Evolutionary conservation across 2,113 vertebrate genomes (phyloP).

Genomic region (Sphyrna mokarran): DNA sequence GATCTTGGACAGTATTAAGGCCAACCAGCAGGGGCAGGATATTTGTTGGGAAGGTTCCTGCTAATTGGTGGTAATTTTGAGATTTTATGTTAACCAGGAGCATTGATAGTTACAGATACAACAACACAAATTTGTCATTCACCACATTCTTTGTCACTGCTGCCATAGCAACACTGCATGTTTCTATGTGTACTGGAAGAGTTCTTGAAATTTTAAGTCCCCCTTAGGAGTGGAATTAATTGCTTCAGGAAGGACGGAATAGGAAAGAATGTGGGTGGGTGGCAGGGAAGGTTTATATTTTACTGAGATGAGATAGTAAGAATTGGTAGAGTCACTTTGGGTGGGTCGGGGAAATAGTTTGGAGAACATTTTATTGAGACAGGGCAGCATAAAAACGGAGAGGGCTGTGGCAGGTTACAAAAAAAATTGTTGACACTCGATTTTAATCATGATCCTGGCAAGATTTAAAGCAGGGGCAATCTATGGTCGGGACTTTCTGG

Average conservation of each 20-base stretch:
- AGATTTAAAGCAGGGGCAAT: neutral
- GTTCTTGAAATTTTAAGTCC: neutral
- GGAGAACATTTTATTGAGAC: neutral
- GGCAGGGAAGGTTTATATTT: neutral
- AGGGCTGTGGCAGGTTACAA: neutral
- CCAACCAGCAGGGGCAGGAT: neutral
- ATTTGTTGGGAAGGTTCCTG: neutral
- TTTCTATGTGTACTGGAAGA: neutral
- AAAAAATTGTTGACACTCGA: neutral
- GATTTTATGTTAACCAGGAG: neutral
- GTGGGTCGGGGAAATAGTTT: neutral
- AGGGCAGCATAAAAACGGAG: neutral
- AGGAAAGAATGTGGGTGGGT: neutral
- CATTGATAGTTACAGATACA: neutral
- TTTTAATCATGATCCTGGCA: neutral
- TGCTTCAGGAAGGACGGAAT: neutral
- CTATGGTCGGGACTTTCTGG: no score
- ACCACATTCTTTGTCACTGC: constrained; percentile 4
- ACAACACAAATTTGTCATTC: neutral
- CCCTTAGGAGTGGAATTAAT: constrained; percentile 8
- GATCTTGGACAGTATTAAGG: neutral
- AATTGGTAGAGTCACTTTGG: neutral
- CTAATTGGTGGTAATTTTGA: constrained; percentile 4
- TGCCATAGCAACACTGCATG: constrained; percentile 13
- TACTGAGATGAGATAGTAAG: neutral